Conservation (phyloP, 2,797 vertebrate genomes). For the Brachyrhaphis roseni region DNA sequence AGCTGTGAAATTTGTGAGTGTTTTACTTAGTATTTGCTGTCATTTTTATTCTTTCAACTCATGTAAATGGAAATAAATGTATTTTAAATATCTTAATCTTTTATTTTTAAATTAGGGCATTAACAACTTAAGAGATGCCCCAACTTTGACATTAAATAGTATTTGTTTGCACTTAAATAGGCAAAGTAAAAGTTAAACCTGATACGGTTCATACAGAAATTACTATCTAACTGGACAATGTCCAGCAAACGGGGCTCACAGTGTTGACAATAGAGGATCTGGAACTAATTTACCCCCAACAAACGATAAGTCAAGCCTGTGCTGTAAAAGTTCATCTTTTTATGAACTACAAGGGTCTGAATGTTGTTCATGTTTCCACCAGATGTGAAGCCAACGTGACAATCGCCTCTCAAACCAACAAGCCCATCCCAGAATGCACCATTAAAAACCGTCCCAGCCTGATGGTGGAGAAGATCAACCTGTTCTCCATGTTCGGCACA, state of each 20-base stretch:
- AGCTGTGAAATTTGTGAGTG: background rate
- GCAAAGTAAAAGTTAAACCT: background rate
- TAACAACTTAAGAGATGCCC: background rate
- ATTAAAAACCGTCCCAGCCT: constrained; percentile 97
- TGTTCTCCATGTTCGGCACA: constrained; percentile 98
- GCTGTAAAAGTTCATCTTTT: background rate
- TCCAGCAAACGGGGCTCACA: background rate
- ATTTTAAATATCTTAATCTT: background rate
- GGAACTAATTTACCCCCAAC: background rate
- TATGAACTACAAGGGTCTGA: background rate
- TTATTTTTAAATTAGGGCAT: background rate
- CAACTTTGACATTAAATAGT: background rate
- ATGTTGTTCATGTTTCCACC: constrained; percentile 15
- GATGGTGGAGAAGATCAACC: constrained; percentile 98
- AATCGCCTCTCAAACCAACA: constrained; percentile 94
- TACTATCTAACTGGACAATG: background rate
- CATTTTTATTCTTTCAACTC: background rate
- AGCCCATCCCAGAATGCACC: constrained; percentile 93
- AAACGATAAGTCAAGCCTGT: background rate
- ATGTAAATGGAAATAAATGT: background rate
- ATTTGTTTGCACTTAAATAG: background rate
- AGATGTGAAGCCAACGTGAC: constrained; percentile 98
- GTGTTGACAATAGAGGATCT: background rate
- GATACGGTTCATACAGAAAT: background rate
- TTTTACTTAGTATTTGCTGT: background rate